These are phyloP conservation scores for Petrolisthes manimaculis DNA, from an alignment of 2,888 invertebrate genomes.

Conservation along the genomic window DNA sequence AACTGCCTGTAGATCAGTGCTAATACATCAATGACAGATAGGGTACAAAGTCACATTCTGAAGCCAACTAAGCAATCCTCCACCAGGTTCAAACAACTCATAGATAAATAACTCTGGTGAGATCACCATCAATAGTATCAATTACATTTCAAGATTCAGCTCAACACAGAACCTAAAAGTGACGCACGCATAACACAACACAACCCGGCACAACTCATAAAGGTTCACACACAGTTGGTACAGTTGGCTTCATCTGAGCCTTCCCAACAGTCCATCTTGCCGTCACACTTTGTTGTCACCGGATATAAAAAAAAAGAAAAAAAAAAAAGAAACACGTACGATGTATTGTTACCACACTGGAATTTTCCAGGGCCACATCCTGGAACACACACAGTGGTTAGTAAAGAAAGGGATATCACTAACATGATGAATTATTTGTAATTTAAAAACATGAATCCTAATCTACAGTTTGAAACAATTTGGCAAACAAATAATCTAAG, in stretches of 20 bases:
- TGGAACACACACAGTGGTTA: constrained; percentile 36
- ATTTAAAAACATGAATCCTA: no score
- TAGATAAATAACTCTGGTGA: neutral
- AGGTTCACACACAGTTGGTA: constrained; percentile 74
- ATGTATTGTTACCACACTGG: constrained; percentile 81
- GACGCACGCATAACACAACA: no score
- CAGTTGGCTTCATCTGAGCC: constrained; percentile 82
- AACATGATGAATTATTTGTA: no score
- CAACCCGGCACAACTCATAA: neutral
- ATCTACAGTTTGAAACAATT: no score
- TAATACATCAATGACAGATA: neutral
- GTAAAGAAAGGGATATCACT: no score
- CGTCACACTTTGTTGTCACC: constrained; percentile 79
- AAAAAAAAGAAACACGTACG: no score
- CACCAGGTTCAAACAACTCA: neutral
- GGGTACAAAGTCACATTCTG: neutral
- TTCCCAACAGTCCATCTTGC: constrained; percentile 83
- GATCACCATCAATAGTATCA: no score
- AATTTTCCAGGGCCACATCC: constrained; percentile 72
- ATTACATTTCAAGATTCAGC: no score
- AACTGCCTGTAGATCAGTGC: no score
- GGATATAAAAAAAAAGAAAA: no score
- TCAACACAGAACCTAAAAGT: no score
- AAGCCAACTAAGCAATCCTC: neutral
- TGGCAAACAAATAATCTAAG: no score